Evolutionary conservation across 2,797 vertebrate genomes (phyloP).

Genomic region (Paramormyrops hopkinsi): DNA sequence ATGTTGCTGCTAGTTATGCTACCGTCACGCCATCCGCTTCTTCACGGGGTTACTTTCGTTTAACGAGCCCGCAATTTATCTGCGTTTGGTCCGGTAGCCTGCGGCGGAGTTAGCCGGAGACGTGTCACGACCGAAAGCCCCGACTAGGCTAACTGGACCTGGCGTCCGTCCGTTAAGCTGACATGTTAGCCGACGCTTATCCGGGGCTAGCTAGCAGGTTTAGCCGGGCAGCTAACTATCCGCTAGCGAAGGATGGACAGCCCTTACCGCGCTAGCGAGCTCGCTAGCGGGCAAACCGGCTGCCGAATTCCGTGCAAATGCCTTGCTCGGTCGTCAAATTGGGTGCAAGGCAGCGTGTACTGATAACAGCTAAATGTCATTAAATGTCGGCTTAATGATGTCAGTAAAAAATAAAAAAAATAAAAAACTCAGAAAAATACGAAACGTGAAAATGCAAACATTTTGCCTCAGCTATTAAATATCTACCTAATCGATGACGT

Average conservation of each 20-base stretch:
- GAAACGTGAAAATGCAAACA: background rate
- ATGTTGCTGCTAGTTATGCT: background rate
- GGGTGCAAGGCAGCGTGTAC: background rate
- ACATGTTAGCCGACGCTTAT: background rate
- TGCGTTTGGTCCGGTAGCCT: background rate
- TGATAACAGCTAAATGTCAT: background rate
- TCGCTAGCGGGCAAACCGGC: background rate
- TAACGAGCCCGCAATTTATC: background rate
- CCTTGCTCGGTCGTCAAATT: background rate
- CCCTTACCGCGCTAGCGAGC: background rate
- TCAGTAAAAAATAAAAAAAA: background rate
- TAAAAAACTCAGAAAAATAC: background rate
- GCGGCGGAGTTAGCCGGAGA: background rate
- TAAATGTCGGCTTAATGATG: background rate
- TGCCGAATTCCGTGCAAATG: background rate
- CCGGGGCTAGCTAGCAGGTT: background rate
- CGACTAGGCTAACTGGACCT: background rate
- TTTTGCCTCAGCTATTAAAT: background rate
- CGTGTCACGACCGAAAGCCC: background rate
- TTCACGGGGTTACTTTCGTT: background rate
- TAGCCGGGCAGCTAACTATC: background rate
- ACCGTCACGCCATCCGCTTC: background rate
- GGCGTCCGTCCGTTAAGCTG: background rate
- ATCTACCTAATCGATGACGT: background rate
- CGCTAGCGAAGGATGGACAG: background rate